Evolutionary conservation across 64 coral and sea anemone genomes (phyloP).

Genomic region (Stichodactyla helianthus): DNA sequence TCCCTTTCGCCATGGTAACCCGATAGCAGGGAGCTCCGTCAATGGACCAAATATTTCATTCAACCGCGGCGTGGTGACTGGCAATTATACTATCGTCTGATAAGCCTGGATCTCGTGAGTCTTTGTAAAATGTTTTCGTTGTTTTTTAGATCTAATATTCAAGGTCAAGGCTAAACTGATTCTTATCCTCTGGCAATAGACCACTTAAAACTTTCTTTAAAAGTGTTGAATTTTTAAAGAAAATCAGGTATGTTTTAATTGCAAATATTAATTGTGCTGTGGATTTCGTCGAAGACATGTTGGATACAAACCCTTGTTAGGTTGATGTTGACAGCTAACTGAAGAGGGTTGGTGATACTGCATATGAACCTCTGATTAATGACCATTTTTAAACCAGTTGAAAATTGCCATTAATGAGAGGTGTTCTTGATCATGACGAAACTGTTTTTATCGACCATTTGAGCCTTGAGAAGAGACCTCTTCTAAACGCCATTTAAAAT

Average conservation of each 20-base stretch:
- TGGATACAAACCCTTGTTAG: too few species aligned
- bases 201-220: too few species aligned
- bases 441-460: background rate
- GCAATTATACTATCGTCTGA: background rate
- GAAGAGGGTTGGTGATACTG: too few species aligned
- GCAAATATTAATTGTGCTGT: too few species aligned
- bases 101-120: background rate
- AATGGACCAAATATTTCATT: background rate
- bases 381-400: background rate
- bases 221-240: too few species aligned
- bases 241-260: too few species aligned
- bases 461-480: too few species aligned
- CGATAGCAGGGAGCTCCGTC: background rate
- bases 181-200: background rate
- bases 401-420: too few species aligned
- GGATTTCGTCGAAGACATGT: too few species aligned
- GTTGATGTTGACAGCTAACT: too few species aligned
- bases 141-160: background rate
- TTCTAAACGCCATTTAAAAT: too few species aligned
- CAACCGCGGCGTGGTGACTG: background rate
- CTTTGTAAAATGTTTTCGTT: background rate
- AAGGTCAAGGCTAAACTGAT: background rate
- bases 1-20: background rate
- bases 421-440: too few species aligned
- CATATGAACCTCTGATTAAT: background rate